Evolutionary conservation across 1,140 invertebrate species (phyloP).

Genomic region (Magallana ariakensis): DNA sequence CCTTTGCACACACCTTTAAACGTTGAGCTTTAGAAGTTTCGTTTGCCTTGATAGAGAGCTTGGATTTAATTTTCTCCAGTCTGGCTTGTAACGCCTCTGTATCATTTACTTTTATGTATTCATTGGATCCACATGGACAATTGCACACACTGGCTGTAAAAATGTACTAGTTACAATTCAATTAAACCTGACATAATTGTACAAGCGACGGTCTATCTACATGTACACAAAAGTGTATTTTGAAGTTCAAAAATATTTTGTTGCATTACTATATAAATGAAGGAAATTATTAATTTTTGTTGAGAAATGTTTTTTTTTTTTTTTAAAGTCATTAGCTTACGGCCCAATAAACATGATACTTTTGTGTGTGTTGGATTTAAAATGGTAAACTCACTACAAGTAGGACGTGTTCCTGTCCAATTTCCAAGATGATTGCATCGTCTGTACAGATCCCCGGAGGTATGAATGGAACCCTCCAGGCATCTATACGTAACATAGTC

Average conservation of each 20-base stretch:
- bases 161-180: too few relatives aligned
- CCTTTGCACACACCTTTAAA: not conserved
- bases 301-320: too few relatives aligned
- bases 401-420: not conserved
- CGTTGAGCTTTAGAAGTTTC: constrained; percentile 11
- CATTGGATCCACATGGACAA: not conserved
- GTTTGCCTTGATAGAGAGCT: not conserved
- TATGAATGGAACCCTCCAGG: not conserved
- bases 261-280: too few relatives aligned
- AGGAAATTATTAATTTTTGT: too few relatives aligned
- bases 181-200: too few relatives aligned
- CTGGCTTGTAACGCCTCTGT: not conserved
- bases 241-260: too few relatives aligned
- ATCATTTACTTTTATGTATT: not conserved
- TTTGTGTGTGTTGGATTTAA: too few relatives aligned
- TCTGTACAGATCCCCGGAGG: not conserved
- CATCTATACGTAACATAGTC: constrained; percentile 31
- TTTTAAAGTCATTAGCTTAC: too few relatives aligned
- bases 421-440: not conserved
- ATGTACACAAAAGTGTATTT: too few relatives aligned
- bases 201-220: too few relatives aligned
- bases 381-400: not conserved
- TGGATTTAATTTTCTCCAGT: not conserved
- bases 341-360: too few relatives aligned
- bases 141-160: not conserved